These are phyloP conservation scores for Sweltsa coloradensis DNA, from an alignment of 1,140 invertebrate species.

Conservation along the genomic window DNA sequence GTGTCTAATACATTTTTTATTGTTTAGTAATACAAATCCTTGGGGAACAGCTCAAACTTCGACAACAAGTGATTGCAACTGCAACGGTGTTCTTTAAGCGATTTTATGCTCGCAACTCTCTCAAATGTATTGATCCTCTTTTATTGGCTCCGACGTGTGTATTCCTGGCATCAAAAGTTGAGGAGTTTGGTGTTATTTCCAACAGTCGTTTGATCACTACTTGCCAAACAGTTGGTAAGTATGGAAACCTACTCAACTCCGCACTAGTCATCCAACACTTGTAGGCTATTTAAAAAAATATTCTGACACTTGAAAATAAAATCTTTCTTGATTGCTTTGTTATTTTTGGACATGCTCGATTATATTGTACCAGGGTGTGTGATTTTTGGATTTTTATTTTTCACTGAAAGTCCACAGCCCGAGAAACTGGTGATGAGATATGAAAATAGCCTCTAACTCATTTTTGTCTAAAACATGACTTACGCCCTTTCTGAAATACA, in stretches of 20 bases:
- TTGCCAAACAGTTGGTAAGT: slow-evolving; percentile 86
- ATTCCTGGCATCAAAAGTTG: slow-evolving; percentile 96
- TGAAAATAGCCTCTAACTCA: too few relatives aligned
- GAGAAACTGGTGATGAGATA: too few relatives aligned
- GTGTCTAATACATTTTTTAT: slow-evolving; percentile 12
- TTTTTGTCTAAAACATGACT: too few relatives aligned
- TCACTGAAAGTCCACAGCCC: too few relatives aligned
- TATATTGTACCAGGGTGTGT: too few relatives aligned
- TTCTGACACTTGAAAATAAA: too few relatives aligned
- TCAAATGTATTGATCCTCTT: slow-evolving; percentile 96
- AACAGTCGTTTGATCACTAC: slow-evolving; percentile 88
- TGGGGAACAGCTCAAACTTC: slow-evolving; percentile 88
- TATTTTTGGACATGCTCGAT: background rate
- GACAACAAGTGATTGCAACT: slow-evolving; percentile 99
- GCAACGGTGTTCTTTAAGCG: slow-evolving; percentile 98
- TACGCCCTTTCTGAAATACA: too few relatives aligned
- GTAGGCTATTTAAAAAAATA: too few relatives aligned
- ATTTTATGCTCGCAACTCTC: slow-evolving; percentile 95
- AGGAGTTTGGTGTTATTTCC: slow-evolving; percentile 98
- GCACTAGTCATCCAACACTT: too few relatives aligned
- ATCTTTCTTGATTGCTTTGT: background rate
- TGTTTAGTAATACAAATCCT: slow-evolving; percentile 85
- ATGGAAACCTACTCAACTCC: too few relatives aligned
- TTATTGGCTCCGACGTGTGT: slow-evolving; percentile 93
- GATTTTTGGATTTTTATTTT: too few relatives aligned